Evolutionary conservation across 1,140 invertebrate species (phyloP).

Genomic region (Pygmarrhopalites habei): DNA sequence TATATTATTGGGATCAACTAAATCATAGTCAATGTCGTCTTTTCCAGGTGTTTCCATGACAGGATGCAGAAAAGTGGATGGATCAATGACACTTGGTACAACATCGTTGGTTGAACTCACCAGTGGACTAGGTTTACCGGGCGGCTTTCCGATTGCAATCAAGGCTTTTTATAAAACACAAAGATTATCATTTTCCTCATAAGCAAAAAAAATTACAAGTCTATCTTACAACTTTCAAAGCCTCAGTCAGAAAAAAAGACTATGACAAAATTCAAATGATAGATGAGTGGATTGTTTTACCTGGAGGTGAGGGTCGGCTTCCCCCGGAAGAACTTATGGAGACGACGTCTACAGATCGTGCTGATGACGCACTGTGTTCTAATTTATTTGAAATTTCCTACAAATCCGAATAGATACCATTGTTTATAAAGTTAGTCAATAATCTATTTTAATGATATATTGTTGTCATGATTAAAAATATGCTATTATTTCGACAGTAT

Average conservation of each 20-base stretch:
- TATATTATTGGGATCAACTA: conserved; percentile 26
- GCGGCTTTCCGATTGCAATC: conserved; percentile 33
- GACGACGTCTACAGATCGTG: conserved; percentile 24
- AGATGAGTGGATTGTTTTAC: too few relatives aligned
- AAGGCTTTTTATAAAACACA: too few relatives aligned
- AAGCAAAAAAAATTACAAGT: too few relatives aligned
- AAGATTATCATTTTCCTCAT: too few relatives aligned
- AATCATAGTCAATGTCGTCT: conserved; percentile 29
- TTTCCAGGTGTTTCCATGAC: conserved; percentile 22
- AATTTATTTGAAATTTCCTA: background rate
- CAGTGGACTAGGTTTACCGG: conserved; percentile 30
- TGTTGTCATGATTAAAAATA: too few relatives aligned
- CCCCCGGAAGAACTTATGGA: conserved; percentile 25
- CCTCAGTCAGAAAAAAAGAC: too few relatives aligned
- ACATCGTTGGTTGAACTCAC: conserved; percentile 22
- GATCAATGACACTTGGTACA: conserved; percentile 24
- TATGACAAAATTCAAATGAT: too few relatives aligned
- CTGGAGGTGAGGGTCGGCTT: conserved; percentile 36
- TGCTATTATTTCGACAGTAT: too few relatives aligned
- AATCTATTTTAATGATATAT: too few relatives aligned
- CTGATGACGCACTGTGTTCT: conserved; percentile 1
- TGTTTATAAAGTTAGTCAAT: too few relatives aligned
- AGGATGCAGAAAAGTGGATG: conserved; percentile 31
- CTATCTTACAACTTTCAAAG: too few relatives aligned
- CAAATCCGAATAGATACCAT: background rate